Percentiles rank a stretch among this genome's conserved stretches.
These are phyloP conservation scores for Cataglyphis albicans DNA, from an alignment of 2,888 invertebrate species.

Conservation along the genomic window DNA sequence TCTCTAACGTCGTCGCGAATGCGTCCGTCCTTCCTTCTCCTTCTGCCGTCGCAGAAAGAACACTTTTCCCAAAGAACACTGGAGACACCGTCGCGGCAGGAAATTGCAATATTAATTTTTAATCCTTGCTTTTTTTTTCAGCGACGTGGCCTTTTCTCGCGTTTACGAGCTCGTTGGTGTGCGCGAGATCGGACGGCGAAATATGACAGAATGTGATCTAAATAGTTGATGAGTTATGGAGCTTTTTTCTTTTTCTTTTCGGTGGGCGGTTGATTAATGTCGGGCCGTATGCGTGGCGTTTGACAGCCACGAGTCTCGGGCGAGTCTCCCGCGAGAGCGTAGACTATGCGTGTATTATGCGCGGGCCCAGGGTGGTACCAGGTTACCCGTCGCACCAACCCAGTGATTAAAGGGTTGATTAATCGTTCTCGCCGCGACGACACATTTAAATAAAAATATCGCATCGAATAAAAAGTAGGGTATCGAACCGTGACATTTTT, in stretches of 20 bases:
- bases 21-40: background rate
- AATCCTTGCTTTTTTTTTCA: slow-evolving; percentile 73
- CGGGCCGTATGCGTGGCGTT: slow-evolving; percentile 65
- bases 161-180: slow-evolving; percentile 31
- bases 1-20: slow-evolving; percentile 61
- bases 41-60: slow-evolving; percentile 14
- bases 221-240: slow-evolving; percentile 77
- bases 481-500: slow-evolving; percentile 18
- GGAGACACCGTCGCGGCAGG: slow-evolving; percentile 66
- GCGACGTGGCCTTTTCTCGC: slow-evolving; percentile 24
- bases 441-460: slow-evolving; percentile 17
- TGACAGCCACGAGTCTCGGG: background rate
- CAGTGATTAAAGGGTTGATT: slow-evolving; percentile 75
- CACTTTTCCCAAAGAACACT: slow-evolving; percentile 48
- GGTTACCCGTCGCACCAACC: slow-evolving; percentile 61
- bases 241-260: slow-evolving; percentile 66
- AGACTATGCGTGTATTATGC: slow-evolving; percentile 19
- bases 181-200: slow-evolving; percentile 47
- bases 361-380: slow-evolving; percentile 54
- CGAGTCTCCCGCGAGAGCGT: slow-evolving; percentile 29
- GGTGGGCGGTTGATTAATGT: slow-evolving; percentile 77
- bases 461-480: slow-evolving; percentile 19
- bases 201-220: slow-evolving; percentile 60
- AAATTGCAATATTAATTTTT: slow-evolving; percentile 82
- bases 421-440: slow-evolving; percentile 62